These are phyloP conservation scores for Scalopus aquaticus DNA, from an alignment of 2,113 vertebrate species.

Conservation along the genomic window DNA sequence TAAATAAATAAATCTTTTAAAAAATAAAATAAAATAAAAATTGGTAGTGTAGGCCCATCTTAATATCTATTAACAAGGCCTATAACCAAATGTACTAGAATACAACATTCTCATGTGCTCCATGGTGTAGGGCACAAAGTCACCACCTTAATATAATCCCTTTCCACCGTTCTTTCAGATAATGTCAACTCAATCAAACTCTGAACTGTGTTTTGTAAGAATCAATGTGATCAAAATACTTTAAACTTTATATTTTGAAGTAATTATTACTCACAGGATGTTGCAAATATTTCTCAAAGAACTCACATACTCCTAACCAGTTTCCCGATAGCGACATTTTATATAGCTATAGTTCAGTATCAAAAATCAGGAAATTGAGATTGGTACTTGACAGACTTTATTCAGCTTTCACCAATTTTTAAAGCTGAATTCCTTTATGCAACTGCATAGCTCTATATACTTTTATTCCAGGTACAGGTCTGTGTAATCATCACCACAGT, in stretches of 20 bases:
- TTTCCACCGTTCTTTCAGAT: not conserved
- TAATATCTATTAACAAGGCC: not conserved
- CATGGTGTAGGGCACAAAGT: not conserved
- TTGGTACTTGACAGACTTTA: not conserved
- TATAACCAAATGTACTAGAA: conserved; percentile 12
- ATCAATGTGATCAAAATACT: not conserved
- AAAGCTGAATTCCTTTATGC: conserved; percentile 25
- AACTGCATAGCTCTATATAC: not conserved
- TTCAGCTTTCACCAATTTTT: not conserved
- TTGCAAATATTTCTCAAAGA: not conserved
- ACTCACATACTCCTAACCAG: not conserved
- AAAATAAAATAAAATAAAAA: not conserved
- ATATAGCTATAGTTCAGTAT: not conserved
- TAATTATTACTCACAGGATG: not conserved
- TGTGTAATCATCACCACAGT: not conserved
- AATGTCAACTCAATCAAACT: not conserved
- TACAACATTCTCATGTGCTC: not conserved
- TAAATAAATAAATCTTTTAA: no score
- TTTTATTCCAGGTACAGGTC: not conserved
- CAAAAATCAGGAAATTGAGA: not conserved
- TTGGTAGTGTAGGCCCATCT: not conserved
- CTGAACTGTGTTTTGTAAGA: conserved; percentile 10
- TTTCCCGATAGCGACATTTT: conserved; percentile 9
- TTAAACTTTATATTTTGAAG: conserved; percentile 33
- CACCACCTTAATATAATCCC: not conserved